A percentile compares a stretch with the other conserved stretches of the same genome.
Conservation (phyloP, 2,113 vertebrate species). For the Oreamnos americanus region DNA sequence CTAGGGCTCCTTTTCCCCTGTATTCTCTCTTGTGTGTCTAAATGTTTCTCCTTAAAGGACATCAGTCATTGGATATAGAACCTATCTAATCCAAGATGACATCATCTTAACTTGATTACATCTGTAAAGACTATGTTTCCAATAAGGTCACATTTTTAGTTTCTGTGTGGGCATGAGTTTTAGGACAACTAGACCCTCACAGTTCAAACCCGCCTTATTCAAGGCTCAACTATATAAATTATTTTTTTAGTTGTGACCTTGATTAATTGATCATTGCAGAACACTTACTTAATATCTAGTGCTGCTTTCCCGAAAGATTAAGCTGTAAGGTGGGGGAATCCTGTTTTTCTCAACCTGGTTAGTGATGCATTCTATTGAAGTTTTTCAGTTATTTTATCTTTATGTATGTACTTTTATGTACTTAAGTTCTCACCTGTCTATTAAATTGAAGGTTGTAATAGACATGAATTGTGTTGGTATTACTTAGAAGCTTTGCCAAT, state of each 20-base stretch:
- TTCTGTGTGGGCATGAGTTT: not conserved
- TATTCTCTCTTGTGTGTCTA: not conserved
- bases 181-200: not conserved
- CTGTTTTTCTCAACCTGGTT: conserved; percentile 5
- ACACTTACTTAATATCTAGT: not conserved
- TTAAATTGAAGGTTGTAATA: not conserved
- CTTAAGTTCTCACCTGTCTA: not conserved
- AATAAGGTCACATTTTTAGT: not conserved
- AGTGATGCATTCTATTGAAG: not conserved
- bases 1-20: not conserved
- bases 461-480: not conserved
- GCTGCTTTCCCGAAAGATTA: not conserved
- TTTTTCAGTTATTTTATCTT: not conserved
- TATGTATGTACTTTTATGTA: not conserved
- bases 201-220: not conserved
- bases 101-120: not conserved
- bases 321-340: not conserved
- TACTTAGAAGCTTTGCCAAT: not conserved
- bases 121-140: not conserved
- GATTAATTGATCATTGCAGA: not conserved
- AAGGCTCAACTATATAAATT: not conserved
- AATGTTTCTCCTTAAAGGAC: not conserved
- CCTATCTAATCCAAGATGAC: not conserved
- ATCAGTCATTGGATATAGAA: not conserved
- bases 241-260: not conserved